phyloP scores from a whole-genome alignment of 2,888 invertebrate genomes.

The Drosophila anomalipes region DNA sequence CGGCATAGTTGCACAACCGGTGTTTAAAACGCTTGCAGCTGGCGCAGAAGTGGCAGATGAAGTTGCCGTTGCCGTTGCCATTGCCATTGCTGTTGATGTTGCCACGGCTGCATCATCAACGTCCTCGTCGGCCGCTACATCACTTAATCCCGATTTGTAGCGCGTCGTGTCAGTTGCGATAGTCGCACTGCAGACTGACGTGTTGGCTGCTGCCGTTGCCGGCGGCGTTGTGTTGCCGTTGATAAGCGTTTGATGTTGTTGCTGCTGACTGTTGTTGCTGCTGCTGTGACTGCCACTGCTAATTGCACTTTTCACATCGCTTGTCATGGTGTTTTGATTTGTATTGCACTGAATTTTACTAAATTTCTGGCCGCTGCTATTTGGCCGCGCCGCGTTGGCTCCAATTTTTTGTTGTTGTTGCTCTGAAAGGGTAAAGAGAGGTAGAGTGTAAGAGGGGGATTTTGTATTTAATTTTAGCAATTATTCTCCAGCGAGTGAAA shows the following conservation, averaged over 20 bases:
- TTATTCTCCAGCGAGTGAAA: constrained; percentile 42
- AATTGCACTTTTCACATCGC: constrained; percentile 80
- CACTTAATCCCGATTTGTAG: constrained; percentile 80
- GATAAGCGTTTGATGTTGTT: constrained; percentile 74
- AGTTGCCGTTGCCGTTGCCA: constrained; percentile 44
- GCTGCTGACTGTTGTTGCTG: constrained; percentile 41
- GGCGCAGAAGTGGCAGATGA: constrained; percentile 51
- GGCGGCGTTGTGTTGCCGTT: constrained; percentile 65
- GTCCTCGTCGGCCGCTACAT: constrained; percentile 67
- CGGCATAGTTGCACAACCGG: constrained; percentile 83
- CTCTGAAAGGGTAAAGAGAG: constrained; percentile 51
- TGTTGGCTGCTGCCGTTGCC: constrained; percentile 54
- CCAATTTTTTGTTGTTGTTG: constrained; percentile 44
- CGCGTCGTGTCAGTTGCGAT: constrained; percentile 77
- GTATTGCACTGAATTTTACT: constrained; percentile 80
- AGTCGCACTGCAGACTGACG: constrained; percentile 62
- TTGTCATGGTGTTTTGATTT: constrained; percentile 82
- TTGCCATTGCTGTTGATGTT: constrained; percentile 23
- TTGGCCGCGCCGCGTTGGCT: constrained; percentile 57
- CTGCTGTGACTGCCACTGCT: constrained; percentile 64
- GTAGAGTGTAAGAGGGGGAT: neutral
- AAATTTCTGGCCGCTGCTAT: constrained; percentile 75
- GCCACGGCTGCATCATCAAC: constrained; percentile 61
- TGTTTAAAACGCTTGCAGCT: constrained; percentile 74
- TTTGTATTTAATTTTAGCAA: constrained; percentile 46